Conservation (phyloP, 2,113 vertebrate genomes). For the Poecile atricapillus region DNA sequence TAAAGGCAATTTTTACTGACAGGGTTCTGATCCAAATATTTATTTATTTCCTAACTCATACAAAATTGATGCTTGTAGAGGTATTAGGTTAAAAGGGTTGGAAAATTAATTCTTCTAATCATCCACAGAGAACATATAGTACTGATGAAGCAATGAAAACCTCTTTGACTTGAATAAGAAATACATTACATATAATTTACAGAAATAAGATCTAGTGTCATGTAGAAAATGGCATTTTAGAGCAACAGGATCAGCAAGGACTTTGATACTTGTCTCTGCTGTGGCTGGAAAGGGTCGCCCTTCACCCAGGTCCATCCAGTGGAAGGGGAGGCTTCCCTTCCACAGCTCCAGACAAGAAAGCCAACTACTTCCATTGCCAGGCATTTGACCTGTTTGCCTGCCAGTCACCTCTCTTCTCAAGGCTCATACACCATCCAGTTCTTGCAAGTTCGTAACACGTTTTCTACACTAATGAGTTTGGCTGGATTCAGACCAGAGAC, state of each 20-base stretch:
- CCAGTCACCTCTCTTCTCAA: background rate
- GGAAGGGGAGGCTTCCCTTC: background rate
- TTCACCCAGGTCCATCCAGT: background rate
- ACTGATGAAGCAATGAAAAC: background rate
- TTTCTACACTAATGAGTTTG: background rate
- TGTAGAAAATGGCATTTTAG: background rate
- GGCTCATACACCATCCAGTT: background rate
- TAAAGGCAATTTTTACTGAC: conserved; percentile 39
- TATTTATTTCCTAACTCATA: conserved; percentile 51
- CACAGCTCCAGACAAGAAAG: background rate
- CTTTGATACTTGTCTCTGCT: background rate
- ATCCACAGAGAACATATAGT: conserved; percentile 24
- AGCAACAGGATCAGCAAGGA: background rate
- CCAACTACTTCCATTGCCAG: background rate
- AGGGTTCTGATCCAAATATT: conserved; percentile 50
- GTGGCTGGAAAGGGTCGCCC: background rate
- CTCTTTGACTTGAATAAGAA: conserved; percentile 8
- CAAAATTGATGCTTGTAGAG: conserved; percentile 32
- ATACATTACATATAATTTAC: background rate
- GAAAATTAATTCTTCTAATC: conserved; percentile 9
- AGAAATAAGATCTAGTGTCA: background rate
- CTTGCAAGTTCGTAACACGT: background rate
- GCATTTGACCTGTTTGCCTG: background rate
- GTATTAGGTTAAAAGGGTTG: background rate
- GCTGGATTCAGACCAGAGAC: background rate